These are phyloP conservation scores for Jaculus jaculus DNA, from an alignment of 2,113 vertebrate genomes.

Conservation along the genomic window DNA sequence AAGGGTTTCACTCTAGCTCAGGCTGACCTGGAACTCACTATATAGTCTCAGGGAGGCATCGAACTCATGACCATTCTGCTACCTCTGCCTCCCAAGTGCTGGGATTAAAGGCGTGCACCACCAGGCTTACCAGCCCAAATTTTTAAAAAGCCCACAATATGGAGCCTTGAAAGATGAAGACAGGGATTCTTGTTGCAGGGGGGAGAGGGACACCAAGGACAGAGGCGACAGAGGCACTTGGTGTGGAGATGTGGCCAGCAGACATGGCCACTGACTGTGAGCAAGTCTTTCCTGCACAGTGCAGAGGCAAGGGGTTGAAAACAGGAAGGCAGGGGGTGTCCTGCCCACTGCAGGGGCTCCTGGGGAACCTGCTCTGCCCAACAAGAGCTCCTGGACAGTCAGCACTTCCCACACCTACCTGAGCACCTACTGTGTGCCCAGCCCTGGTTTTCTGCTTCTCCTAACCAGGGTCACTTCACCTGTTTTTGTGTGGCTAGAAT, in stretches of 20 bases:
- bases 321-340: background rate
- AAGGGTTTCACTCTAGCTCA: no score
- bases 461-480: background rate
- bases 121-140: no score
- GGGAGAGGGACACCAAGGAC: no score
- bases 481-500: background rate
- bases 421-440: background rate
- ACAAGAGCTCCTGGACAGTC: background rate
- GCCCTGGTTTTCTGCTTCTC: background rate
- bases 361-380: background rate
- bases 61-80: no score
- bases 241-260: background rate
- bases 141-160: background rate
- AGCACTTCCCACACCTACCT: background rate
- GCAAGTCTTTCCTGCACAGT: fast-evolving
- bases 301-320: background rate
- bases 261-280: fast-evolving
- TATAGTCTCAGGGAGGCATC: no score
- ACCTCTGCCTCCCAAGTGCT: no score
- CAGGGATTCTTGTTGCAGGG: background rate
- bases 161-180: background rate
- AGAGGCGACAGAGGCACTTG: no score
- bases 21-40: no score
- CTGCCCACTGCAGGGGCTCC: background rate
- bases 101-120: no score